Base-by-base conservation (phyloP, 2,888 invertebrate genomes). In the Erebia palarica region DNA sequence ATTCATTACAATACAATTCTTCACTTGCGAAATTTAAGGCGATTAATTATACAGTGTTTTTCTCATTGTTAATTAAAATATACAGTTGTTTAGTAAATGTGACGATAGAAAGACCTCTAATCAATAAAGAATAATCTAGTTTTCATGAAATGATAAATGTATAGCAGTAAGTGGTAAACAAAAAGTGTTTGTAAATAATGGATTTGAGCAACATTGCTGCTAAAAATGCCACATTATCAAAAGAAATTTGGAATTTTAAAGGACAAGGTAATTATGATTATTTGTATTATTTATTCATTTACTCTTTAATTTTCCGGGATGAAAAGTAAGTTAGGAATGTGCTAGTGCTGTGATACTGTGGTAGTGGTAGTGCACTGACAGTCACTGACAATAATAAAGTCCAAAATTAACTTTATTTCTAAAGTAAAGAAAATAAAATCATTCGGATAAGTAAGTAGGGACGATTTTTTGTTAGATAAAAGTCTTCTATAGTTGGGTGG, bases 161-260 rank as follows among this genome's bases (percentile, higher is more conserved):
- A 59, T n/a, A 42, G n/a, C 16, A n/a, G 13, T 61, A 18, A 44
- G 9, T 10, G 11, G 9, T 59, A 59, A 44, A 61, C 47, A 63
- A 47, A 18, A 21, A 49, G 18, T 47, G 63, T 21, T 49, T 13
- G 8, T 21, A 49, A 21, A 63, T 49, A 49, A 63, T 63, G 63
- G 49, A 63, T 42, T 14, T 44, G 16, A 63, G 14, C 21, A 36
- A 36, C 36, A 21, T 14, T 0, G 14, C 9, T 42, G 60, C 21
- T 14, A 18, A 60, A 5, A 60, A 68, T 68, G 55, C 9, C 16
- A 70, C 21, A 10, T 1, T 61, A 49, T 21, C 51, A 10, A 21
- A 61, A 21, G 53, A 55, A 55, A 42, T 55, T 47, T 70, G 70
- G 70, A 61, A 57, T 47, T 63, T 57, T 10, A 61, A 70, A 42